A percentile compares a stretch with the other conserved stretches of the same genome.
Evolutionary conservation across 2,888 invertebrate genomes (phyloP).

Genomic region (Temnothorax rugatulus): DNA sequence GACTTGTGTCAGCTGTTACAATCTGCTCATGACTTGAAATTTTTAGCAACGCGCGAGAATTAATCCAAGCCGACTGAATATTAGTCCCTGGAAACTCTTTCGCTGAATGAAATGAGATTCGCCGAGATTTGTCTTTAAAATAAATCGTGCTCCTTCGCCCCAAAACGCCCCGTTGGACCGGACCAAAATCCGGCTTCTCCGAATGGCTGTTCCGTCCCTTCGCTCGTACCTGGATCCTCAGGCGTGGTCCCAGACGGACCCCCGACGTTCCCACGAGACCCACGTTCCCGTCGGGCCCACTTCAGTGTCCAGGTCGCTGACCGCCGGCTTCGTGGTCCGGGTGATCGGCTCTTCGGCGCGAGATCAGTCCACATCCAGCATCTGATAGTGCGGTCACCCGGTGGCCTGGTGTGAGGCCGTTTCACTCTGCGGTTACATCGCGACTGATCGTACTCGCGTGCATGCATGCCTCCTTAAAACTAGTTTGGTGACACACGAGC

Average conservation of each 20-base stretch:
- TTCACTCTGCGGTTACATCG: slow-evolving; percentile 85
- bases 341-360: slow-evolving; percentile 29
- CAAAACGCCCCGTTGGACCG: background rate
- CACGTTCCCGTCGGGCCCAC: background rate
- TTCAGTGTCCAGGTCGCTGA: slow-evolving; percentile 23
- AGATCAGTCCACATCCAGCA: slow-evolving; percentile 80
- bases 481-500: slow-evolving; percentile 63
- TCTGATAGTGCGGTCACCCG: slow-evolving; percentile 80
- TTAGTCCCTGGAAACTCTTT: background rate
- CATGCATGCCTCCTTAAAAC: slow-evolving; percentile 71
- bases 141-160: background rate
- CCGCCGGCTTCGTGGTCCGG: slow-evolving; percentile 38
- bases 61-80: background rate
- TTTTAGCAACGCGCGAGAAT: background rate
- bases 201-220: slow-evolving; percentile 5
- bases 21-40: slow-evolving; percentile 27
- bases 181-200: background rate
- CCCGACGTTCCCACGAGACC: slow-evolving; percentile 29
- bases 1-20: background rate
- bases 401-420: slow-evolving; percentile 84
- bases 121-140: background rate
- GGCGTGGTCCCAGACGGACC: slow-evolving; percentile 24
- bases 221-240: slow-evolving; percentile 44
- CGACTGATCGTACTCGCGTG: slow-evolving; percentile 81
- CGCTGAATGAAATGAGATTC: background rate